Percentiles rank a stretch among this genome's conserved stretches.
Evolutionary conservation across 2,113 vertebrate genomes (phyloP).

Genomic region (Patagioenas fasciata): DNA sequence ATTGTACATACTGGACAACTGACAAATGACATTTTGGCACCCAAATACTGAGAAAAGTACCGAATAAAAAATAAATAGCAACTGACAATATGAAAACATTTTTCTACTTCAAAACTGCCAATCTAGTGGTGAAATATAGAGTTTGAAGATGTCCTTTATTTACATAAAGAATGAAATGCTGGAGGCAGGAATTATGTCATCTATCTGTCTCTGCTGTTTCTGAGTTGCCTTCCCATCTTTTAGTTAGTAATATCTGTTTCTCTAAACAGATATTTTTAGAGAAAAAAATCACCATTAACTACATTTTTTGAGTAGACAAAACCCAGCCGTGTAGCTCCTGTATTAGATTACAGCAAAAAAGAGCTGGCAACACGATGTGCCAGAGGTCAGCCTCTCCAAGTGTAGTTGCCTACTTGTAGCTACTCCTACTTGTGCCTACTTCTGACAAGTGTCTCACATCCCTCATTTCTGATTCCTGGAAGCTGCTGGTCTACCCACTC

Average conservation of each 20-base stretch:
- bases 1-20: background rate
- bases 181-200: background rate
- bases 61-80: background rate
- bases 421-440: background rate
- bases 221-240: background rate
- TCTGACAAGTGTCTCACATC: background rate
- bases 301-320: background rate
- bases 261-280: background rate
- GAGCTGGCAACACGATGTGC: background rate
- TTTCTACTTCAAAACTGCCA: background rate
- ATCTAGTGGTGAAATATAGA: background rate
- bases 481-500: background rate
- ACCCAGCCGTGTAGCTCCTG: rapidly evolving
- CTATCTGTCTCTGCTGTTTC: background rate
- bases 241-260: background rate
- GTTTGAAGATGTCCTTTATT: background rate
- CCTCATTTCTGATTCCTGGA: background rate
- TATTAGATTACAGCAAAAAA: background rate
- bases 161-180: background rate
- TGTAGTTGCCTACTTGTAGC: background rate
- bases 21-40: background rate
- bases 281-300: background rate
- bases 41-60: background rate
- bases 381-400: background rate
- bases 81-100: background rate